Evolutionary conservation across 2,113 vertebrate genomes (phyloP), one percentile per base, ranked within the genome.

Genomic region (Cottus gobio): DNA sequence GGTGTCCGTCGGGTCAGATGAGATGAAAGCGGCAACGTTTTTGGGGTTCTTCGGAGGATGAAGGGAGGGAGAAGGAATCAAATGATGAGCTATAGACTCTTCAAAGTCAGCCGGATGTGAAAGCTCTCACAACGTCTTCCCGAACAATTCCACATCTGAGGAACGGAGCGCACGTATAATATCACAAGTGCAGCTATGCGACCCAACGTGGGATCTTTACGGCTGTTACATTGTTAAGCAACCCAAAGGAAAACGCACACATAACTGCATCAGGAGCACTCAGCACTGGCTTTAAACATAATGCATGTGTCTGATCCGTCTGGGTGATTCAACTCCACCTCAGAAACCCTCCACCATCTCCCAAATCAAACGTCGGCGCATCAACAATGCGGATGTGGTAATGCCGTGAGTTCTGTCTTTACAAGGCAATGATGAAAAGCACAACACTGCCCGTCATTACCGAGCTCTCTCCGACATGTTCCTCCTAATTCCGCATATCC

Each of bases 21-120:
- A 91, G 91, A 92, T 93, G 91, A 93, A 93, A 91, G 92, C 88
- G 20, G 26, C 50, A 57, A 30, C 52, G 42, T 61, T 58, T 63
- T 10, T 6, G 4, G 31, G 57, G 56, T n/a, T 24, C 46, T 71
- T 73, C 1, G 7, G 28, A 71, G 50, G 50, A 66, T 61, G 63
- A n/a, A n/a, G n/a, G n/a, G 73, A 48, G n/a, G 42, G 24, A 42
- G 34, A 76, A 66, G 54, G 69, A 76, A 50, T 22, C 9, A 66
- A 82, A 91, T 90, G 80, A 74, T 52, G 16, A 85, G 71, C 63
- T 12, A n/a, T n/a, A 0, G 44, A 44, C 64, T 77, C 87, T 90
- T 93, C 89, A 91, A 91, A 91, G 87, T 69, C 4, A 71, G 24
- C 39, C 39, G 22, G 24, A 64, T 60, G 64, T 74, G 66, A 89